Evolutionary conservation across 2,888 invertebrate genomes (phyloP).

Genomic region (Vandiemenella viatica): DNA sequence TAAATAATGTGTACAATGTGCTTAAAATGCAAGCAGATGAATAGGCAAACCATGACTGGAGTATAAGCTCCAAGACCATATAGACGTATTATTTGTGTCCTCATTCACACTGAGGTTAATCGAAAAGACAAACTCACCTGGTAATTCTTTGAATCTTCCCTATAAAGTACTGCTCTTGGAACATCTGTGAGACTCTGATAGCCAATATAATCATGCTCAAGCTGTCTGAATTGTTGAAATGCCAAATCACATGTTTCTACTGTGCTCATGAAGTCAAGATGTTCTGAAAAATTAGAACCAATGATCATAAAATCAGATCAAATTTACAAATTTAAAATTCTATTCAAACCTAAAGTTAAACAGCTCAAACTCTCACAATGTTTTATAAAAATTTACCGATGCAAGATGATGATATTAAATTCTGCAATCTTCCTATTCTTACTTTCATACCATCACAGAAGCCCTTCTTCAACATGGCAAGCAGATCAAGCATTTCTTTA

Average conservation of each 20-base stretch:
- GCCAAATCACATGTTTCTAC: constrained; percentile 55
- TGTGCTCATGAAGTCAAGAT: constrained; percentile 86
- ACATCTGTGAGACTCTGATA: constrained; percentile 94
- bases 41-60: too few relatives aligned
- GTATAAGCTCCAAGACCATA: too few relatives aligned
- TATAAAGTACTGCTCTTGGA: constrained; percentile 61
- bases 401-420: constrained; percentile 94
- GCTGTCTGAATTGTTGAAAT: constrained; percentile 72
- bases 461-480: constrained; percentile 94
- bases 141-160: constrained; percentile 43
- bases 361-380: too few relatives aligned
- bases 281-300: constrained; percentile 43
- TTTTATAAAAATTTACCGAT: constrained; percentile 53
- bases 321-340: too few relatives aligned
- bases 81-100: too few relatives aligned
- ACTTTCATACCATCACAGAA: constrained; percentile 93
- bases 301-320: too few relatives aligned
- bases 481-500: constrained; percentile 86
- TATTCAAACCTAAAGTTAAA: too few relatives aligned
- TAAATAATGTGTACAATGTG: too few relatives aligned
- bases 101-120: too few relatives aligned
- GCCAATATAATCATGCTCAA: constrained; percentile 82
- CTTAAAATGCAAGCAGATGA: too few relatives aligned
- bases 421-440: constrained; percentile 82
- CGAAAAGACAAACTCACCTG: constrained; percentile 32